Conservation (phyloP, 2,113 vertebrate genomes). For the Urocolius indicus region DNA sequence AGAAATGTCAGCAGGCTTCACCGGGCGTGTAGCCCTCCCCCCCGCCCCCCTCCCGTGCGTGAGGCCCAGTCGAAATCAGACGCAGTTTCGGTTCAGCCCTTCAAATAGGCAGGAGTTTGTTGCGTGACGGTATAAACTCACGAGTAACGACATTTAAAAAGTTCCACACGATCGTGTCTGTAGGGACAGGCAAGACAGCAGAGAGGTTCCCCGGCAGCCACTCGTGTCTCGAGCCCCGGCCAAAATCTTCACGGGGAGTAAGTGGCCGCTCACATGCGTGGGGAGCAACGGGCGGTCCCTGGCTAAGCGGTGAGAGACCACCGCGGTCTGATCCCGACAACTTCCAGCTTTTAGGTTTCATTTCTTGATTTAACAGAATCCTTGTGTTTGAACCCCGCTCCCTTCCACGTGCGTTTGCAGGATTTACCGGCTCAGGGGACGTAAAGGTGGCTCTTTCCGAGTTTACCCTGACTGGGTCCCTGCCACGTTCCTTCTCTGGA, state of each 20-base stretch:
- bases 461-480: not conserved
- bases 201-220: not conserved
- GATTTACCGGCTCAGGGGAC: not conserved
- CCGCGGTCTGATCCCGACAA: not conserved
- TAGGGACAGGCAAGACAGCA: not conserved
- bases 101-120: not conserved
- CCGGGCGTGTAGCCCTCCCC: not conserved
- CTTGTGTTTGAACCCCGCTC: not conserved
- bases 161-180: fast-evolving
- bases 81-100: not conserved
- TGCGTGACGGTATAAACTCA: not conserved
- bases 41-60: not conserved
- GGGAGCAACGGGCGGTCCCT: not conserved
- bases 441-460: not conserved
- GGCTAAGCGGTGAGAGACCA: not conserved
- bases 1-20: slow-evolving; percentile 47
- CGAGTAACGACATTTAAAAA: not conserved
- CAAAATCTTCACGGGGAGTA: not conserved
- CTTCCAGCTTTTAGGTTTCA: not conserved
- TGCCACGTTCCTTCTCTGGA: not conserved
- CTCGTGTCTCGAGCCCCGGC: not conserved
- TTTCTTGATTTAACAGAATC: not conserved
- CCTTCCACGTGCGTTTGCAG: not conserved
- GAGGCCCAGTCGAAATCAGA: not conserved
- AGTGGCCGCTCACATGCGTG: not conserved